Evolutionary conservation across 2,888 invertebrate species (phyloP).

Genomic region (Zeuzera pyrina): DNA sequence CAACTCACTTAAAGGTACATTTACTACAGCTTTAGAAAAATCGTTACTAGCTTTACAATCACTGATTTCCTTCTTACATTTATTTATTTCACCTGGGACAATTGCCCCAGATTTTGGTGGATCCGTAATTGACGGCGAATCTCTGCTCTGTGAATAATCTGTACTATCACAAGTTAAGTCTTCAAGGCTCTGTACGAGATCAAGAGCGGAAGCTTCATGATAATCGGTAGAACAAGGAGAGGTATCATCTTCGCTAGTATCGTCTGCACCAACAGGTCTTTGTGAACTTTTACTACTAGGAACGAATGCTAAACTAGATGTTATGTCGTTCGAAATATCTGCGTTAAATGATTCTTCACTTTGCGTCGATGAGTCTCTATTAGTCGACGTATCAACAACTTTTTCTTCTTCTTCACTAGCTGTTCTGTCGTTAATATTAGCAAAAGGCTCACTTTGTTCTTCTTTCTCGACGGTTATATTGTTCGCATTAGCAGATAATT

Average conservation of each 20-base stretch:
- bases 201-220: constrained; percentile 63
- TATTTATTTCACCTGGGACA: constrained; percentile 20
- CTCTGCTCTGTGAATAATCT: constrained; percentile 63
- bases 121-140: constrained; percentile 37
- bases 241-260: constrained; percentile 60
- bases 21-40: constrained; percentile 27
- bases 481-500: too few species aligned
- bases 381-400: constrained; percentile 25
- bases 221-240: constrained; percentile 66
- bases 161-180: constrained; percentile 56
- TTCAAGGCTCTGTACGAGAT: constrained; percentile 52
- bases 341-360: constrained; percentile 61
- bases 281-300: constrained; percentile 63
- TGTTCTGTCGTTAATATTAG: too few species aligned
- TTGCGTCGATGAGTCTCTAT: constrained; percentile 42
- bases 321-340: constrained; percentile 59
- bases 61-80: constrained; percentile 11
- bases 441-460: too few species aligned
- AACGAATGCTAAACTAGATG: constrained; percentile 63
- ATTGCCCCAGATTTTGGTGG: constrained; percentile 20
- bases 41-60: constrained; percentile 19
- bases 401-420: constrained; percentile 46
- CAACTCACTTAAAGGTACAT: constrained; percentile 44
- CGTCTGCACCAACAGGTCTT: constrained; percentile 38
- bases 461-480: too few species aligned